Evolutionary conservation across 2,797 vertebrate species (phyloP).

Genomic region (Melanotaenia maccullochi): DNA sequence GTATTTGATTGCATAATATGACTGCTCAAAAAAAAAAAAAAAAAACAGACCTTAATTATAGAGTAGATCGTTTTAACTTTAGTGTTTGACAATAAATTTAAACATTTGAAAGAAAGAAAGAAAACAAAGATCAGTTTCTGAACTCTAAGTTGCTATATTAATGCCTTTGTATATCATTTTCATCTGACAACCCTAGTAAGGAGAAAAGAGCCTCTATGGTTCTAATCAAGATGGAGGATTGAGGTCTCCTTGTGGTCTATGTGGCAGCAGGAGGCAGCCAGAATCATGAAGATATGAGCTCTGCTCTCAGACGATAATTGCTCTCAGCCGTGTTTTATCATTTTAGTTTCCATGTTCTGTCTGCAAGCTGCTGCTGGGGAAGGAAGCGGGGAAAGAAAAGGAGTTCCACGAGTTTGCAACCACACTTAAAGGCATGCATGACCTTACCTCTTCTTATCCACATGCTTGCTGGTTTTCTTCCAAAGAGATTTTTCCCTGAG

Average conservation of each 20-base stretch:
- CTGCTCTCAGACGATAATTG: conserved; percentile 72
- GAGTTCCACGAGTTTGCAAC: conserved; percentile 53
- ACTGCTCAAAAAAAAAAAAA: conserved; percentile 38
- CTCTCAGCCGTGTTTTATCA: conserved; percentile 71
- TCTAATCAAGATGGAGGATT: conserved; percentile 40
- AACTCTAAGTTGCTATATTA: conserved; percentile 29
- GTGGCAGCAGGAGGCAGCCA: conserved; percentile 50
- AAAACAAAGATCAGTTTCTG: conserved; percentile 21
- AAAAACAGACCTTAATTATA: conserved; percentile 24
- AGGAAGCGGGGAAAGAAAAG: conserved; percentile 35
- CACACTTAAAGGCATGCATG: conserved; percentile 41
- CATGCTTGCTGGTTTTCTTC: conserved; percentile 30
- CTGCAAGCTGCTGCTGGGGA: conserved; percentile 44
- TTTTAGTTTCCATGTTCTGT: conserved; percentile 47
- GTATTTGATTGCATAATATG: conserved; percentile 52
- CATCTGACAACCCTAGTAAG: conserved; percentile 23
- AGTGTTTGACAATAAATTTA: conserved; percentile 37
- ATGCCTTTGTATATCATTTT: conserved; percentile 36
- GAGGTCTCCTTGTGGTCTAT: conserved; percentile 63
- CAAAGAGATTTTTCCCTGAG: conserved; percentile 33
- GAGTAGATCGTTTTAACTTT: conserved; percentile 15
- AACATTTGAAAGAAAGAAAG: conserved; percentile 18
- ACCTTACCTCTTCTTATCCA: conserved; percentile 36
- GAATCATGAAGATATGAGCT: conserved; percentile 56
- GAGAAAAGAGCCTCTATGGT: conserved; percentile 16